Base-by-base conservation (phyloP, 2,888 invertebrate species). In the Deilephila elpenor region DNA sequence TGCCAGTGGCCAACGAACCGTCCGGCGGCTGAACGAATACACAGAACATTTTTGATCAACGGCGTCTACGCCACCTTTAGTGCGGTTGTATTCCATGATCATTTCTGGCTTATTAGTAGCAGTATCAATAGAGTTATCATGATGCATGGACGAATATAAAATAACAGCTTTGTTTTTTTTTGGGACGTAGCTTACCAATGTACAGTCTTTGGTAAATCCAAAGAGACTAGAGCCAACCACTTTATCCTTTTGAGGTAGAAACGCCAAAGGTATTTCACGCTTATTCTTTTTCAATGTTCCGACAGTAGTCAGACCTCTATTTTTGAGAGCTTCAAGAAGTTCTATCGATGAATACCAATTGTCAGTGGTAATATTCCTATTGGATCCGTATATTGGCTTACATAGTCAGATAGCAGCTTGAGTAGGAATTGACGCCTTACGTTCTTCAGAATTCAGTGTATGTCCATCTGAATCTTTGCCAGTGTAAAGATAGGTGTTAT, bases 1-100 rank as follows among this genome's bases (percentile, higher is more conserved):
- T 71, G 74, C 76, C 77, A 77, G 76, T 62, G 78, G 75, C 77
- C 77, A 77, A 3, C 77, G 74, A 64, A 74, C 75, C 59, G 76
- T 76, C 70, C 73, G 72, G 51, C 76, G 74, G 72, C 74, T 74
- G 72, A 73, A 71, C 72, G 62, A 72, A 71, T 76, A 74, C 34
- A 76, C 74, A 34, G 76, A 74, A 56, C 74, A 76, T 51, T 76
- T 75, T 53, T 75, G 74, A 53, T 74, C 74, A 20, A 75, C 51
- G 34, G 71, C 75, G 59, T 74, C 72, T 4, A 74, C 70, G 70
- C 77, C 74, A 56, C 77, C 75, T 73, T 77, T 77, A 8, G 76
- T 75, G 34, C 32, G 74, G 56, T 77, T 77, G 60, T 77, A 77
- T 44, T 77, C 73, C 61, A 71, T 72, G 59, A 77, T 77, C 71